Percentiles rank a stretch among this genome's conserved stretches.
These are phyloP conservation scores for Lissocephala sabroskyi DNA, from an alignment of 2,888 invertebrate genomes.

Conservation along the genomic window DNA sequence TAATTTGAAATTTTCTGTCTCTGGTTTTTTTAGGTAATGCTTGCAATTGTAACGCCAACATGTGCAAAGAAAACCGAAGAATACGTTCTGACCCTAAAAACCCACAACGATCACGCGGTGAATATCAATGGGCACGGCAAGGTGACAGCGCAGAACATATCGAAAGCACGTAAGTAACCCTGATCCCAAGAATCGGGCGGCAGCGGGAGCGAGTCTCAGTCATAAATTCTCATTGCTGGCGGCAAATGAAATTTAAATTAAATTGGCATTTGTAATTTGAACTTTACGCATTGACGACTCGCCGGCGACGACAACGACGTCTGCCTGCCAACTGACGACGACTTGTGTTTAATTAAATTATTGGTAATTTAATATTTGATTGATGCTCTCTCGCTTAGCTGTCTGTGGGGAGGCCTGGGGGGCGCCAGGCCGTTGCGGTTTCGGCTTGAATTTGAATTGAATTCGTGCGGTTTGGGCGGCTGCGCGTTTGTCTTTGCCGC, in stretches of 20 bases:
- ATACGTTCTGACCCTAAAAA: conserved; percentile 67
- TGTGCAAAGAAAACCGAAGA: conserved; percentile 68
- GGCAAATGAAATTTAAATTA: conserved; percentile 50
- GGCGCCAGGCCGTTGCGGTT: conserved; percentile 43
- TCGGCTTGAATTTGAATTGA: conserved; percentile 39
- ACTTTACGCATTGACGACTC: conserved; percentile 16
- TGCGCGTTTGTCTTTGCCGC: conserved; percentile 13
- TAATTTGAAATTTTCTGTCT: conserved; percentile 14
- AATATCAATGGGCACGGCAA: conserved; percentile 68
- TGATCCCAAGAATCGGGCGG: neutral
- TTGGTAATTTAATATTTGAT: conserved; percentile 68
- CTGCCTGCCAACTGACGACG: conserved; percentile 27
- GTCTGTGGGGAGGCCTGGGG: neutral
- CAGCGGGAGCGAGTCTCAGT: conserved; percentile 1
- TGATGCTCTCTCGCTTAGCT: conserved; percentile 33
- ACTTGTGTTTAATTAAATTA: conserved; percentile 64
- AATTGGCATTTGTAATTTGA: conserved; percentile 57
- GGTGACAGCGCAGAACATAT: conserved; percentile 68
- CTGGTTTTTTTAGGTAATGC: conserved; percentile 58
- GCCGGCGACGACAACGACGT: neutral
- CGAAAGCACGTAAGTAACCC: conserved; percentile 69
- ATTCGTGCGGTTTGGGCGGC: conserved; percentile 39
- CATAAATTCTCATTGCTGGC: conserved; percentile 48
- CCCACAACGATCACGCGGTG: conserved; percentile 64
- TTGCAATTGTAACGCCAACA: conserved; percentile 68